These are phyloP conservation scores for Drosophila subobscura DNA, from an alignment of 1,140 invertebrate genomes.

Conservation along the genomic window DNA sequence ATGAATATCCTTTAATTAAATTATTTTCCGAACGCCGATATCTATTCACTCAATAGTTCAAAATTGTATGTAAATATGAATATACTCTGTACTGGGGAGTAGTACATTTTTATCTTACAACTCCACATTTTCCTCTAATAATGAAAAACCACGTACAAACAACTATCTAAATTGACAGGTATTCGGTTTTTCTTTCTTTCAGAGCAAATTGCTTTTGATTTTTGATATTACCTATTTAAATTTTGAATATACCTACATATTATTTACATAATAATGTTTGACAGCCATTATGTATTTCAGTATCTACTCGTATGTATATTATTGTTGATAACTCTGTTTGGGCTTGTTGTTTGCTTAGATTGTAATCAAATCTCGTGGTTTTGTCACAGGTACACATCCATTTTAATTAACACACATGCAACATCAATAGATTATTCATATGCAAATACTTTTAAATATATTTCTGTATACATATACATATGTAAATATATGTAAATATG, in stretches of 20 bases:
- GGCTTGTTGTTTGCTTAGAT: background rate
- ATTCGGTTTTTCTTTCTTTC: constrained; percentile 37
- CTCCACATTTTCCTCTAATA: constrained; percentile 7
- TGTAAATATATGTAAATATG: background rate
- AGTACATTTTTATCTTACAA: constrained; percentile 46
- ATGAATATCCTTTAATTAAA: constrained; percentile 48
- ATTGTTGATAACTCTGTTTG: constrained; percentile 53
- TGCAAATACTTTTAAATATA: background rate
- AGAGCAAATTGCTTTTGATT: constrained; percentile 63
- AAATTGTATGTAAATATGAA: constrained; percentile 72
- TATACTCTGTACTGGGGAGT: constrained; percentile 49
- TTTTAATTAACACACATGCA: constrained; percentile 52
- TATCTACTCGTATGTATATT: constrained; percentile 38
- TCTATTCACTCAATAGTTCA: constrained; percentile 45
- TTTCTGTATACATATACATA: constrained; percentile 15
- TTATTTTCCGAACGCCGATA: constrained; percentile 13
- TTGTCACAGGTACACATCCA: constrained; percentile 66
- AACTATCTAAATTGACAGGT: constrained; percentile 68
- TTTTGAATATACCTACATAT: constrained; percentile 11
- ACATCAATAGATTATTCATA: constrained; percentile 29
- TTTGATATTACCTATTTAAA: constrained; percentile 6
- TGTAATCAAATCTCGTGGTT: constrained; percentile 10
- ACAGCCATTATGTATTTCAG: constrained; percentile 71
- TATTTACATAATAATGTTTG: constrained; percentile 36
- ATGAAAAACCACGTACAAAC: constrained; percentile 31